Evolutionary conservation across 2,113 vertebrate genomes (phyloP), one percentile per base, ranked within the genome.

Genomic region (Cygnus buccinator): DNA sequence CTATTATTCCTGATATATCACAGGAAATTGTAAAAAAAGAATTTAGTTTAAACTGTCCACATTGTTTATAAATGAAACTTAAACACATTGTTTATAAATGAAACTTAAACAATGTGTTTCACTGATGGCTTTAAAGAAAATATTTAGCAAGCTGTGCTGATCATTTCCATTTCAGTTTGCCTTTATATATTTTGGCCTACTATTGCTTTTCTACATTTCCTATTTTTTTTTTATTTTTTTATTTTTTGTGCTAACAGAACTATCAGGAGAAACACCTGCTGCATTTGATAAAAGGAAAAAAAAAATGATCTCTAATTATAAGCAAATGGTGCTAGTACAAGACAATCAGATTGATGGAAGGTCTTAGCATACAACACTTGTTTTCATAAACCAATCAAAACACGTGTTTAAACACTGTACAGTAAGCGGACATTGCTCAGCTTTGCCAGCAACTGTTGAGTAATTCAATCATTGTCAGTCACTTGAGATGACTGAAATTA

Each of bases 221-320:
- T 87, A 18, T 80, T 93, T 25, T 71, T 78, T 46, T 46, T 46
- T 9, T n/a, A n/a, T 19, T 46, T 48, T 48, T 46, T 46, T 46
- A 11, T 48, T 48, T 48, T 83, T 89, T 87, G 37, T 37, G 67
- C 67, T 89, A 84, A 91, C 55, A 80, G 91, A 95, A 87, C 82
- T 96, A 94, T 85, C 87, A 82, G 87, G 68, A 89, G 65, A 91
- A 95, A 91, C 87, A 94, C 93, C 90, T 96, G 94, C 82, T 97
- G 55, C 58, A 46, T 76, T 91, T 81, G 54, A 62, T 89, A 59
- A 81, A 89, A 73, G 41, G 12, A 61, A 50, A 62, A 29, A 61
- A 85, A 83, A 92, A 87, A 71, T 28, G 0, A 78, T 84, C 73
- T 87, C 65, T 61, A 92, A 95, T 94, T 94, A 84, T 54, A 84